phyloP scores from a whole-genome alignment of 2,113 vertebrate species.

The Halcyon malimbica region DNA sequence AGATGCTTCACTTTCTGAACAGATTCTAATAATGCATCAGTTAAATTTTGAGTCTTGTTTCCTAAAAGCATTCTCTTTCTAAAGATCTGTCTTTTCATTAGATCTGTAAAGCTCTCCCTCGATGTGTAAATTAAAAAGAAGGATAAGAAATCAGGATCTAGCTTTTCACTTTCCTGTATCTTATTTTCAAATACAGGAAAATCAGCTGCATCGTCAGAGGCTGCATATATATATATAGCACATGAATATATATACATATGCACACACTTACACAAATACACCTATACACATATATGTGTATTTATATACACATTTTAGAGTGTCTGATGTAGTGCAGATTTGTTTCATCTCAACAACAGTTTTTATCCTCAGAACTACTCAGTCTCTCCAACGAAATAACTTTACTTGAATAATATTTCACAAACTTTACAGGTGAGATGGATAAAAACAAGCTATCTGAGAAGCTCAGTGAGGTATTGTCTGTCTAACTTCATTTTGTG shows the following conservation, averaged over 20 bases:
- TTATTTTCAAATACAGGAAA: neutral
- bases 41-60: neutral
- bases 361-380: neutral
- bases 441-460: neutral
- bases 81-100: neutral
- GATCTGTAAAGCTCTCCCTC: neutral
- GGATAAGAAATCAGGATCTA: neutral
- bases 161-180: neutral
- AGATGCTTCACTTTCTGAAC: neutral
- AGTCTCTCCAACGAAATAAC: neutral
- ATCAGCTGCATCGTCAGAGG: neutral
- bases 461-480: neutral
- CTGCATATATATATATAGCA: neutral
- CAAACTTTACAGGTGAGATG: neutral
- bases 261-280: neutral
- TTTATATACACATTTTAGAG: neutral
- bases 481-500: neutral
- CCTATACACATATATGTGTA: neutral
- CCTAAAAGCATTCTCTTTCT: neutral
- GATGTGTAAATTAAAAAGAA: neutral
- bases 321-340: neutral
- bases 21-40: neutral
- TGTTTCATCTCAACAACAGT: neutral
- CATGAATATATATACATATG: neutral
- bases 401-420: neutral